Base-by-base conservation (phyloP, 2,888 invertebrate genomes). In the Aporophyla nigra region DNA sequence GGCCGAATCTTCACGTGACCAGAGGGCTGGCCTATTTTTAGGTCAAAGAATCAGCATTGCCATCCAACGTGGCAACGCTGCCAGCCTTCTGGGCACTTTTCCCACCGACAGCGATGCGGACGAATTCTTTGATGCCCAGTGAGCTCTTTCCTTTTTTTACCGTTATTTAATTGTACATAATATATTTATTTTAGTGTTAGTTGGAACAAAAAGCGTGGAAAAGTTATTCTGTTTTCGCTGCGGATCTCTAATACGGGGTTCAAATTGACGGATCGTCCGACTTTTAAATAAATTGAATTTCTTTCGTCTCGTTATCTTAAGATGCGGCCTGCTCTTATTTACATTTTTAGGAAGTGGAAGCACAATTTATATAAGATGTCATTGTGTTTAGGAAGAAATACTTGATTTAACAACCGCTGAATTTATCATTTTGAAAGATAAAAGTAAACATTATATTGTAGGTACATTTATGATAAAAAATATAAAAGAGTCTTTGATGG, bases 211-310 rank as follows among this genome's bases (percentile, higher is more conserved):
- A 71, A 27, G 19, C 19, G n/a, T 53, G 19, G 24, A 40, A 66
- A 27, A 40, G 4, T 10, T 9, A 14, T 58, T 58, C 2, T 21
- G 4, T 63, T 51, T 19, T 27, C 3, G 24, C 0, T 40, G 0
- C n/a, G 58, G 78, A 63, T 58, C 74, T 63, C 74, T 68, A 68
- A 63, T n/a, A 68, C 33, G 24, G 62, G 46, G 74, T n/a, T 49
- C n/a, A 68, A 79, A 79, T 59, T 79, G 68, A 79, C 58, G 79
- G 53, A 79, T 74, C 53, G 58, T 49, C 49, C 3, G 58, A 74
- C 27, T 79, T 79, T 77, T 65, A 59, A 59, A 79, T 74, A 79
- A 79, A 79, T 79, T 74, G 74, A 69, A 74, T 54, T 65, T 54
- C n/a, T 58, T 9, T 14, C 46, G 40, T 49, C 40, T 74, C 68